Evolutionary conservation across 2,797 vertebrate species (phyloP).

Genomic region (Hydrophis major): DNA sequence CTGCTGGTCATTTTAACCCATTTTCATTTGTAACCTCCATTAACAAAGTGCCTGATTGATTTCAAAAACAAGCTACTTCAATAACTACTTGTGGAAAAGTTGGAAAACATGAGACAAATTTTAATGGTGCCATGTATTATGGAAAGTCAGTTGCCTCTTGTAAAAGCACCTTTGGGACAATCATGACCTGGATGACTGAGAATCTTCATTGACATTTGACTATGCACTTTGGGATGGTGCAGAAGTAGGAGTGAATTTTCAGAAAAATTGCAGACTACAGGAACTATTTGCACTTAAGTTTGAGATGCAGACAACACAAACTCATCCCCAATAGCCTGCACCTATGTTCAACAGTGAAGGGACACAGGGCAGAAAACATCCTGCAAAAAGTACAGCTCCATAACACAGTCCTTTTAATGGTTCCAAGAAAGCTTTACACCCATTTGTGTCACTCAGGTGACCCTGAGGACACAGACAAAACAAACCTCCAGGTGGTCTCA

Average conservation of each 20-base stretch:
- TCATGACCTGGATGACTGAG: background rate
- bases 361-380: background rate
- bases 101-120: conserved; percentile 8
- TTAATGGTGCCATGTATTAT: background rate
- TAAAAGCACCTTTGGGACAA: background rate
- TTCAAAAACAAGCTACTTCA: conserved; percentile 13
- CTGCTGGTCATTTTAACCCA: background rate
- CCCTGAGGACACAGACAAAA: background rate
- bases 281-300: background rate
- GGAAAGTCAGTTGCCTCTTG: too few species aligned
- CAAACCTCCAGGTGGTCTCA: background rate
- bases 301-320: background rate
- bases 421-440: background rate
- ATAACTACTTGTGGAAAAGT: background rate
- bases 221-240: background rate
- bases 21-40: conserved; percentile 1
- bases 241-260: background rate
- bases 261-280: background rate
- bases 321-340: background rate
- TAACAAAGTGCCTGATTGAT: conserved; percentile 7
- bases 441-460: background rate
- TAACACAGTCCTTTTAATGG: background rate
- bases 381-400: background rate
- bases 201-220: background rate
- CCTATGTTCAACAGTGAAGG: background rate